A percentile compares a stretch with the other conserved stretches of the same genome.
These are phyloP conservation scores for Meda fulgida DNA, from an alignment of 2,797 vertebrate species.

Conservation along the genomic window DNA sequence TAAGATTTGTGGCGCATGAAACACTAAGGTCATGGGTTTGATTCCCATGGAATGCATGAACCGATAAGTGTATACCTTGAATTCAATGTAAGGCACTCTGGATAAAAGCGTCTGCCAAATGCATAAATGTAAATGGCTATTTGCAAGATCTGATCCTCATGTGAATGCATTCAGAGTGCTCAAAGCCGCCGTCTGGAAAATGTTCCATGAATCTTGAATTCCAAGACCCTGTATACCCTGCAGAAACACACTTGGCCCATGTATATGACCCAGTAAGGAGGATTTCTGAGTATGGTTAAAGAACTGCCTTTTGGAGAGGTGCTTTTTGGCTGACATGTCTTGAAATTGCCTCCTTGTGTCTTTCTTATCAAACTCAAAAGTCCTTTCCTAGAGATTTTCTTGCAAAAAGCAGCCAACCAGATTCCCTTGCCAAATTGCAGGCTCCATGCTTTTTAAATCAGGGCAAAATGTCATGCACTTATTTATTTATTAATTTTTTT, in stretches of 20 bases:
- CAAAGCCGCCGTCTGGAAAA: conserved; percentile 34
- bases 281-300: conserved; percentile 55
- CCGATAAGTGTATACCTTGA: neutral
- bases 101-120: neutral
- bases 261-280: conserved; percentile 40
- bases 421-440: conserved; percentile 60
- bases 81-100: neutral
- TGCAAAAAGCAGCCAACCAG: conserved; percentile 53
- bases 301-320: conserved; percentile 71
- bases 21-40: neutral
- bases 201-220: conserved; percentile 34
- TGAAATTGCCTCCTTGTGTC: conserved; percentile 81
- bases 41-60: neutral
- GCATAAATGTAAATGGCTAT: neutral
- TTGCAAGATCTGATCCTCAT: neutral
- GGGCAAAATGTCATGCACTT: conserved; percentile 59
- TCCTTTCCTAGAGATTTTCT: conserved; percentile 58
- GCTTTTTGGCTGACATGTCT: conserved; percentile 79
- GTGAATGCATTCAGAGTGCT: neutral
- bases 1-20: neutral
- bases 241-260: conserved; percentile 41
- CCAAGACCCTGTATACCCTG: conserved; percentile 12
- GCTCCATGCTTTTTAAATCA: conserved; percentile 55
- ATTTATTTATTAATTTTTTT: neutral
- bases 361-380: conserved; percentile 73